Evolutionary conservation across 1,140 invertebrate genomes (phyloP).

Genomic region (Probaryconus sp.): DNA sequence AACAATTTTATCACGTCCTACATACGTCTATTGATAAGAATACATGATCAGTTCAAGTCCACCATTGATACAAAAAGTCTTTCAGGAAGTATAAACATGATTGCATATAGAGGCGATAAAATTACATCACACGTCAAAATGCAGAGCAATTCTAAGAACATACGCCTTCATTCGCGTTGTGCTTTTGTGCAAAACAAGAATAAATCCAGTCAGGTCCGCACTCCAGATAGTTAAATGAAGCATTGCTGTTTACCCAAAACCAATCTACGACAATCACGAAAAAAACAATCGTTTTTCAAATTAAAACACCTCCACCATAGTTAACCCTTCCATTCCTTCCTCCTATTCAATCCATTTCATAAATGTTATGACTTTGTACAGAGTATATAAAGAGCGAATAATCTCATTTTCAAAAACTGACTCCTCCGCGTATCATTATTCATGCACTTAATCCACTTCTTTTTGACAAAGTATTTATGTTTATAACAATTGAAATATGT

Average conservation of each 20-base stretch:
- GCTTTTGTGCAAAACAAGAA: conserved; percentile 37
- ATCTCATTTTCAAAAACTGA: no score
- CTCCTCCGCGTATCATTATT: no score
- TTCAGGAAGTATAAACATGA: conserved; percentile 9
- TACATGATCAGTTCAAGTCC: conserved; percentile 20
- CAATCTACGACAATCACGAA: conserved; percentile 35
- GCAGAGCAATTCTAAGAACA: background rate
- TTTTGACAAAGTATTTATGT: no score
- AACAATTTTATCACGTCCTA: conserved; percentile 16
- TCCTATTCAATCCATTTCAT: no score
- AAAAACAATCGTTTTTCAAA: background rate
- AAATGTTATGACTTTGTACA: no score
- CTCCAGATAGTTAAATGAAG: conserved; percentile 60
- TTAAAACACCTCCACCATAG: conserved; percentile 53
- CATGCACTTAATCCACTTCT: no score
- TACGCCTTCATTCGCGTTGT: conserved; percentile 8
- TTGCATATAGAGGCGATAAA: conserved; percentile 13
- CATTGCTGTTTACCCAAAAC: conserved; percentile 58
- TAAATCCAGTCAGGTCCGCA: conserved; percentile 66
- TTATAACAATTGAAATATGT: no score
- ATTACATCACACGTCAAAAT: conserved; percentile 2
- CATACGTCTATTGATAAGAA: conserved; percentile 30
- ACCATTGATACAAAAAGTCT: conserved; percentile 7
- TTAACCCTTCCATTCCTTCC: no score
- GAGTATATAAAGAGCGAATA: no score